phyloP scores from a whole-genome alignment of 2,113 vertebrate species.

The Hemichromis elongatus region DNA sequence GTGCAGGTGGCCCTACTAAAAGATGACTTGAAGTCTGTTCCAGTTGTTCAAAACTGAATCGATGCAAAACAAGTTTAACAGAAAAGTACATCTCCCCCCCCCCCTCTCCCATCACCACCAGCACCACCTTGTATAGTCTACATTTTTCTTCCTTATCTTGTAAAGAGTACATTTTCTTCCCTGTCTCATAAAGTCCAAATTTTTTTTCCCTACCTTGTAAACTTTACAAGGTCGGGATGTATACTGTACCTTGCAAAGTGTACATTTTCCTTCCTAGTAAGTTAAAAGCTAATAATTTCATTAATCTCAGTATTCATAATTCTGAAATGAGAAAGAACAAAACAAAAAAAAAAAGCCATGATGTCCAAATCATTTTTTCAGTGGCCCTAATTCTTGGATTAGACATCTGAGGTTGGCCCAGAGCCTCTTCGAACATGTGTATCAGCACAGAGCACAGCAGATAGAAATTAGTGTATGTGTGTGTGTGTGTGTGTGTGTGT shows the following conservation, averaged over 20 bases:
- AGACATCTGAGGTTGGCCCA: constrained; percentile 45
- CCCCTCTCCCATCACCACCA: background rate
- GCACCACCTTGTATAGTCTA: background rate
- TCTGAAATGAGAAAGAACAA: background rate
- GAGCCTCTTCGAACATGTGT: constrained; percentile 41
- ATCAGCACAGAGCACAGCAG: constrained; percentile 28
- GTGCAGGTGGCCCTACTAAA: background rate
- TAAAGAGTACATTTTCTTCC: fast-evolving
- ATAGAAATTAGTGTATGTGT: background rate
- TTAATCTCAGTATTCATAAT: background rate
- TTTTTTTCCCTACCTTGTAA: fast-evolving
- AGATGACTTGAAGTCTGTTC: background rate
- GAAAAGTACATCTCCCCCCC: background rate
- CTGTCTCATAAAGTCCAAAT: fast-evolving
- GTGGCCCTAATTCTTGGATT: constrained; percentile 15
- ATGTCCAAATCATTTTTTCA: background rate
- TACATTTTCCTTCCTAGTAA: background rate
- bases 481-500: background rate
- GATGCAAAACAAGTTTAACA: background rate
- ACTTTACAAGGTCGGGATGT: background rate
- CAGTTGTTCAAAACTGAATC: background rate
- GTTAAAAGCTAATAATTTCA: background rate
- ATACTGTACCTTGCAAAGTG: too few species aligned
- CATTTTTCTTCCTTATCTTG: too few species aligned
- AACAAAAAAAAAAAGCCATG: background rate